Base-by-base conservation (phyloP, 2,888 invertebrate genomes). In the Strigamia crassipes region DNA sequence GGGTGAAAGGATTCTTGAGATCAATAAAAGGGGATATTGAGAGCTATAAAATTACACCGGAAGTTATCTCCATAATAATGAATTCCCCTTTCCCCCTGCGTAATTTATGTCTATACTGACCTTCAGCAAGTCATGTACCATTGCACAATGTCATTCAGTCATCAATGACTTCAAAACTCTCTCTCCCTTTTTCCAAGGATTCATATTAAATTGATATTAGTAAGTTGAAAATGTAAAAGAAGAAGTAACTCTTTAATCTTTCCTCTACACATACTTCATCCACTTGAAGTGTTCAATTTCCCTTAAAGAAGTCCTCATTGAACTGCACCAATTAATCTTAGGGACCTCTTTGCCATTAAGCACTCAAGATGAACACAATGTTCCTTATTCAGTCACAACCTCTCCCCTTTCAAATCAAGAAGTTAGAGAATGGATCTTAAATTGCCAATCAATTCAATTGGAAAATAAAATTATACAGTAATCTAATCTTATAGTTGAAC, bases 281-380 rank as follows among this genome's bases (percentile, higher is more conserved):
- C 73, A 73, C 73, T 73, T 73, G 13, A 31, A 73, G 73, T 66
- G 61, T 66, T 66, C 61, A 66, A 66, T 23, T 66, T 66, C 61
- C 12, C 61, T 66, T 66, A 66, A n/a, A 66, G 61, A 27, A 73
- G 27, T 12, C 13, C 31, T 27, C 31, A 73, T 73, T 73, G 27
- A 73, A 23, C 31, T 23, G 13, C 13, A 73, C 73, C 27, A 27
- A 73, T 73, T 73, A 73, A 73, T 73, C 73, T 73, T 73, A 38
- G 38, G 31, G 73, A 73, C 73, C 73, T 31, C 31, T 23, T 31
- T 31, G 23, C 31, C 73, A 56, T 73, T 73, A 73, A 73, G 31
- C 23, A 27, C 13, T 73, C 73, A 73, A 73, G 31, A 73, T 73
- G 73, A 23, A 73, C 73, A 73, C 73, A 73, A 73, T 27, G 73